Evolutionary conservation across 2,888 invertebrate genomes (phyloP).

Genomic region (Tiliacea aurago): DNA sequence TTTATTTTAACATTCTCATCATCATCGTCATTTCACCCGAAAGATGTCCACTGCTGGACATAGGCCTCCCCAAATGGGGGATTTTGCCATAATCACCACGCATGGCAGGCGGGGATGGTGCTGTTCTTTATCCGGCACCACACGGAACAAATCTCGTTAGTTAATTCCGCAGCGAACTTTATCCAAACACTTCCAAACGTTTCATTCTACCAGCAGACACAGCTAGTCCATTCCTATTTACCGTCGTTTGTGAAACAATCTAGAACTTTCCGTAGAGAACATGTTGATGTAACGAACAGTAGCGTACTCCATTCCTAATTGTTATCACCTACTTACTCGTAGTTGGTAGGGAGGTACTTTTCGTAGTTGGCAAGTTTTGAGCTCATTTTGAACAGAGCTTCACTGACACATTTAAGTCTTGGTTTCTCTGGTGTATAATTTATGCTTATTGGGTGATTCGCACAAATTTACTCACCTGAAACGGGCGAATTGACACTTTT

Average conservation of each 20-base stretch:
- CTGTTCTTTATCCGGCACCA: too few species aligned
- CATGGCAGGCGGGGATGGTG: too few species aligned
- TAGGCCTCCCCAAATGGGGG: too few species aligned
- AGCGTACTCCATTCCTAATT: slow-evolving; percentile 36
- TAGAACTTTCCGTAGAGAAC: slow-evolving; percentile 31
- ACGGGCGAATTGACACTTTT: too few species aligned
- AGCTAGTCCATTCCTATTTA: slow-evolving; percentile 24
- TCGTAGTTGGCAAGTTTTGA: slow-evolving; percentile 17
- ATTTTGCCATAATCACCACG: too few species aligned
- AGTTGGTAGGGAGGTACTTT: not conserved
- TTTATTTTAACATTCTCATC: too few species aligned
- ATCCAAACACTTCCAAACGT: not conserved
- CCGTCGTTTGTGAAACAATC: slow-evolving; percentile 35
- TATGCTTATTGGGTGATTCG: not conserved
- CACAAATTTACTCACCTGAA: too few species aligned
- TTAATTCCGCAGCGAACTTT: not conserved
- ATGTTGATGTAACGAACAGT: slow-evolving; percentile 33
- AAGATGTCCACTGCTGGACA: too few species aligned
- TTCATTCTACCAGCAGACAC: not conserved
- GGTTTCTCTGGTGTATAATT: slow-evolving; percentile 22
- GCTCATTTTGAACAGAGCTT: slow-evolving; percentile 2
- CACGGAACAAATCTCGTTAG: too few species aligned
- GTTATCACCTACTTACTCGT: slow-evolving; percentile 15
- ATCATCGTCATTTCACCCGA: too few species aligned
- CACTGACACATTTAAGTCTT: not conserved